Conservation (phyloP, 2,113 vertebrate species). For the Oreochromis niloticus region DNA sequence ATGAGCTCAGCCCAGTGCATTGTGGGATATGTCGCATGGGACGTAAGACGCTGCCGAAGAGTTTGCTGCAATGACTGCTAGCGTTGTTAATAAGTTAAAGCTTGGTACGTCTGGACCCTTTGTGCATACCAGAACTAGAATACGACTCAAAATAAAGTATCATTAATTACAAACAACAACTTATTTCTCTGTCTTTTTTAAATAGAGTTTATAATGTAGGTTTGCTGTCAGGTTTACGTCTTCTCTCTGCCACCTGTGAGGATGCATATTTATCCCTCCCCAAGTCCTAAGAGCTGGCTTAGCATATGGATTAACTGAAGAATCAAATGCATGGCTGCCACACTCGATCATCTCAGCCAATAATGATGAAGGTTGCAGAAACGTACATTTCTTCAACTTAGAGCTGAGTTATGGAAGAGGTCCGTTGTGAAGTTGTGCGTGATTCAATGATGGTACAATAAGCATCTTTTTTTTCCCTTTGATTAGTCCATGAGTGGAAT, state of each 20-base stretch:
- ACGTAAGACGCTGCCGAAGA: fast-evolving
- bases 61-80: neutral
- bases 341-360: neutral
- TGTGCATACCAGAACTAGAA: fast-evolving
- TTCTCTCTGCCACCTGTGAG: conserved; percentile 21
- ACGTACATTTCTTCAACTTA: neutral
- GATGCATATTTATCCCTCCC: conserved; percentile 37
- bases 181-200: neutral
- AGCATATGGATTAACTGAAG: conserved; percentile 36
- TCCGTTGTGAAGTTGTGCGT: neutral
- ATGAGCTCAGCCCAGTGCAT: fast-evolving
- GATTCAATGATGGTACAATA: neutral
- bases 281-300: conserved; percentile 18
- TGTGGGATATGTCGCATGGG: neutral
- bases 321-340: conserved; percentile 32
- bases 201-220: neutral
- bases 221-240: neutral
- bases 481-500: fast-evolving
- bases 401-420: neutral
- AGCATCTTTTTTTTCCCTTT: neutral
- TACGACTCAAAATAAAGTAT: neutral
- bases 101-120: neutral
- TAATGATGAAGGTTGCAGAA: neutral
- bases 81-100: neutral
- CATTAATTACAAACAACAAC: neutral